phyloP scores from a whole-genome alignment of 2,797 vertebrate species.

The Oreochromis mossambicus region DNA sequence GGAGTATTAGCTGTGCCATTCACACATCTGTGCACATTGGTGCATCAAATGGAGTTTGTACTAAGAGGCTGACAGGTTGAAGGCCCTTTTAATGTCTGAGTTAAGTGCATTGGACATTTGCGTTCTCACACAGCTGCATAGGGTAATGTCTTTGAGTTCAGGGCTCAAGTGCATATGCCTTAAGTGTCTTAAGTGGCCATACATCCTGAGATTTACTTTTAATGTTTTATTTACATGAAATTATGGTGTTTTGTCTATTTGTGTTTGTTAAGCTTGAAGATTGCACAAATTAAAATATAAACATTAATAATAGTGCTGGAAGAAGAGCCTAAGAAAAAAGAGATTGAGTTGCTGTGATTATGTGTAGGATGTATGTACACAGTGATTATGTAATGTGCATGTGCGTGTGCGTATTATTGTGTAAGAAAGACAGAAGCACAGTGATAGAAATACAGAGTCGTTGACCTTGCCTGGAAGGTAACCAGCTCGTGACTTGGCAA shows the following conservation, averaged over 20 bases:
- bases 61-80: not conserved
- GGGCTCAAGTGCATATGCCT: not conserved
- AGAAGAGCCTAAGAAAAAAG: not conserved
- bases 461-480: slow-evolving; percentile 42
- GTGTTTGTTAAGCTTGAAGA: not conserved
- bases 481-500: slow-evolving; percentile 58
- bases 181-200: not conserved
- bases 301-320: not conserved
- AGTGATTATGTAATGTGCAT: slow-evolving; percentile 12
- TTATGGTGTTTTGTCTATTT: not conserved
- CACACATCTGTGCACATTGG: not conserved
- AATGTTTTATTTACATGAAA: not conserved
- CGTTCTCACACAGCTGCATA: not conserved
- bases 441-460: not conserved
- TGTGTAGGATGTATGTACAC: not conserved
- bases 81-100: not conserved
- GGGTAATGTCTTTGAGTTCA: not conserved
- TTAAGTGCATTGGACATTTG: not conserved
- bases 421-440: not conserved
- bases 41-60: not conserved
- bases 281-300: not conserved
- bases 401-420: not conserved
- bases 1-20: not conserved
- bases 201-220: not conserved
- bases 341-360: not conserved